Evolutionary conservation across 2,888 invertebrate genomes (phyloP), one percentile per base, ranked within the genome.

Genomic region (Tenthredo amoena): DNA sequence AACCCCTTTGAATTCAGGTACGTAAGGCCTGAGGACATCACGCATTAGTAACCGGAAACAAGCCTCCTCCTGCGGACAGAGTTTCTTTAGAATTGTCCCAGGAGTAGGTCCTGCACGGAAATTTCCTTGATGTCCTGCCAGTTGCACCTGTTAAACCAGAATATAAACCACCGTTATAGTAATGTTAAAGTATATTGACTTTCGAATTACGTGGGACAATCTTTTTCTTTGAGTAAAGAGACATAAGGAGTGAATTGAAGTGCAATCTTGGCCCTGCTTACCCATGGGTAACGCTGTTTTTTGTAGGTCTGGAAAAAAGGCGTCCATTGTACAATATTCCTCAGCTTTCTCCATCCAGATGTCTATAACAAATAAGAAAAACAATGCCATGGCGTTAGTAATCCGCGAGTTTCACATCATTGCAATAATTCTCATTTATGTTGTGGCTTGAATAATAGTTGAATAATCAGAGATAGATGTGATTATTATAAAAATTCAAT

Each of bases 251-350:
- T 26, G 4, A 55, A 58, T 37, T 68, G 15, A 58, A 34, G 21
- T 47, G 55, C n/a, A n/a, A 76, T 40, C 21, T 81, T 26, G 40
- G 21, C n/a, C 26, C 34, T 77, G 88, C 90, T 91, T 86, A 99
- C 98, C 99, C 99, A 99, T 84, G 98, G 99, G 94, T 99, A 99
- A 89, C 98, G 95, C 94, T 98, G 97, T 93, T 98, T 98, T 94
- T 98, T 99, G 95, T 98, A 99, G 0, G 98, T 98, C 94, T 99
- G 99, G 93, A 99, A 98, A 95, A 99, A 99, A 65, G 99, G 99
- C 72, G 98, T 98, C 98, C 99, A 98, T 93, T 98, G 98, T 40
- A 99, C 98, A 87, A 98, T 98, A 93, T 98, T 98, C 83, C 98
- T 96, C 72, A 99, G 96, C 94, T 98, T 99, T 87, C 98, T 96